Base-by-base conservation (phyloP, 1,140 invertebrate species). In the Meloidogyne hapla region DNA sequence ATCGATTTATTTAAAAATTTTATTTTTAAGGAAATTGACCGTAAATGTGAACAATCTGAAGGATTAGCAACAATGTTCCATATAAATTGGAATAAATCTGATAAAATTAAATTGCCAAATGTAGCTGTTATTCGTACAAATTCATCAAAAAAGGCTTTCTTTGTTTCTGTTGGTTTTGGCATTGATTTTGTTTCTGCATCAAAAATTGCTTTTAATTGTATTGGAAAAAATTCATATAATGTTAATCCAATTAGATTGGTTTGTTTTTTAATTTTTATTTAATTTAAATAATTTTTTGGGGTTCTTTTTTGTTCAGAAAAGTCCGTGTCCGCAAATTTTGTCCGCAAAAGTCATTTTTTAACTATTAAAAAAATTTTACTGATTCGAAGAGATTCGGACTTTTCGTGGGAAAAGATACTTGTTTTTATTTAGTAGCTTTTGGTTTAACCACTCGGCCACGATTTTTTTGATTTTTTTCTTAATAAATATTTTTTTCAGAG, bases 141-240 rank as follows among this genome's bases (percentile, higher is more conserved):
- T n/a, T 48, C 38, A 40, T 75, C 62, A 12, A 28, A 65, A 56
- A 28, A 38, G 13, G n/a, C 62, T 33, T 42, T 75, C 1, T 65
- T 74, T 69, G 42, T 76, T n/a, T 72, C 74, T 69, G 38, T 62
- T 33, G 65, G 67, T 6, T 76, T 68, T 48, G 23, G 15, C 38
- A 38, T 76, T 15, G n/a, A 71, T 66, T 67, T 76, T 28, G 18
- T 21, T 62, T 48, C 23, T 13, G 62, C 62, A 21, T n/a, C 62
- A 68, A 56, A 76, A 76, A 42, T 21, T 21, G 65, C 42, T 13
- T n/a, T 76, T 68, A 40, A 72, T 23, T 71, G 42, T 61, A 28
- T 65, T 21, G 67, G 66, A 1, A 25, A 38, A 61, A 38, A 75
- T 38, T 45, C 28, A 0, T 33, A 23, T 45, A 45, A 38, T 38